Evolutionary conservation across 2,888 invertebrate species (phyloP), one percentile per base, ranked within the genome.

Genomic region (Macropis europaea): DNA sequence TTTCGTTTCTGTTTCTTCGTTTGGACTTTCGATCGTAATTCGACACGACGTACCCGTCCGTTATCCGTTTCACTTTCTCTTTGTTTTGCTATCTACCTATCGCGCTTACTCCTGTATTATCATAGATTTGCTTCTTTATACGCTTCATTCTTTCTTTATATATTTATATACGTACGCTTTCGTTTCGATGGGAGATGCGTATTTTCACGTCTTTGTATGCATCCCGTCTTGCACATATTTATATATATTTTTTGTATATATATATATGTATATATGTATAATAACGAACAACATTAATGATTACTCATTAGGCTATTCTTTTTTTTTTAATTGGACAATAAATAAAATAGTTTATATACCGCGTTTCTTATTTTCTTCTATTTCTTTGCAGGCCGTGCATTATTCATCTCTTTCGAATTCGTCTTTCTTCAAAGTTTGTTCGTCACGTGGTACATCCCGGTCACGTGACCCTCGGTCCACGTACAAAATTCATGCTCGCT

Each of bases 231-330:
- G 62, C 43, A 53, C 76, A 69, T 74, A 56, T 70, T 64, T 71
- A 68, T 71, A 68, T 73, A 62, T 66, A 57, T 36, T 57, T 24
- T 50, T 60, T 64, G 59, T 64, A 42, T 60, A 26, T 68, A 52
- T 69, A 53, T 71, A 50, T 77, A 59, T 76, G 53, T 73, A 69
- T 71, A 59, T 81, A 84, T 82, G 77, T 74, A 69, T 81, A 78
- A 80, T 84, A 86, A 86, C 86, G 84, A 85, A 87, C 84, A 89
- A 88, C 88, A 88, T 88, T 85, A 82, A 88, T 84, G 76, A 83
- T 87, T 84, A 85, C 76, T 84, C 77, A 71, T 86, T 84, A 81
- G 82, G 81, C 84, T 87, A 86, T 69, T 79, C 78, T 76, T 70
- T 84, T 69, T 79, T 77, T 76, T 70, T 84, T 81, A 79, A 82